phyloP scores from a whole-genome alignment of 2,888 invertebrate genomes.

The Caenorhabditis doughertyi region DNA sequence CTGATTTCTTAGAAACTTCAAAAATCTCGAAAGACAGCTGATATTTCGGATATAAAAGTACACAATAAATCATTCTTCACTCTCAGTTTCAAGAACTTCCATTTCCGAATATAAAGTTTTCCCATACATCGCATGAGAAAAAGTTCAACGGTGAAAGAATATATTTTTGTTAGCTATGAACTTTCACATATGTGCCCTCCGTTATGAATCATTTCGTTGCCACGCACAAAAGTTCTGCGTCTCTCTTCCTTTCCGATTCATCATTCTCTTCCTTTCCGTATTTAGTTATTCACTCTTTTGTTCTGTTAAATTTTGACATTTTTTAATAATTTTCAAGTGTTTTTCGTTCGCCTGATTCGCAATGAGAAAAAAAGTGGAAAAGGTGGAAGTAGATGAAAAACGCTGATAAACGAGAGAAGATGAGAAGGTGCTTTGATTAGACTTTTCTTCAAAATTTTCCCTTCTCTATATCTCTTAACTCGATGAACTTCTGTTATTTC shows the following conservation, averaged over 20 bases:
- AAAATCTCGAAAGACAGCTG: no score
- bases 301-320: constrained; percentile 18
- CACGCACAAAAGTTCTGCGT: constrained; percentile 38
- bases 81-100: background rate
- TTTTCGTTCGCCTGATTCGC: constrained; percentile 10
- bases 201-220: constrained; percentile 37
- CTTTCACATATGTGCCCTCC: background rate
- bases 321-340: background rate
- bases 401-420: constrained; percentile 13
- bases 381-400: constrained; percentile 23
- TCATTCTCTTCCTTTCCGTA: constrained; percentile 10
- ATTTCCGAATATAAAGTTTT: background rate
- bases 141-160: constrained; percentile 13
- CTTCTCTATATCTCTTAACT: background rate
- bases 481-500: background rate
- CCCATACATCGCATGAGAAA: background rate
- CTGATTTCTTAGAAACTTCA: no score
- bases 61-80: background rate
- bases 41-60: no score
- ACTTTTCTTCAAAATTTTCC: constrained; percentile 2
- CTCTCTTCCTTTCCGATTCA: background rate
- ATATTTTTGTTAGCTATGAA: background rate
- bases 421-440: constrained; percentile 13
- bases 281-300: constrained; percentile 22
- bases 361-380: background rate